These are phyloP conservation scores for Hyphantria cunea DNA, from an alignment of 1,140 invertebrate species.

Conservation along the genomic window DNA sequence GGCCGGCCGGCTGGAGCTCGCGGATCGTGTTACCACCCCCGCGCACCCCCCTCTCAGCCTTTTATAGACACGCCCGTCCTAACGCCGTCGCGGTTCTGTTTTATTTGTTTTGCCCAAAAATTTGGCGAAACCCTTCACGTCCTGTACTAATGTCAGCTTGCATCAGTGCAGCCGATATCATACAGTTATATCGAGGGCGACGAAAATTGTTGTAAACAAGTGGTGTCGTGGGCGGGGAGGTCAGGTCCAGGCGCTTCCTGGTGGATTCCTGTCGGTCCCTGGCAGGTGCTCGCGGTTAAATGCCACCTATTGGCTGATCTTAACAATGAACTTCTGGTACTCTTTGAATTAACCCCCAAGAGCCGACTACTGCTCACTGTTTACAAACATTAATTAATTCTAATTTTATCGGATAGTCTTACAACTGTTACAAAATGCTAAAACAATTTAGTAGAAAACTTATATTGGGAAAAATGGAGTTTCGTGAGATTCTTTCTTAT, in stretches of 20 bases:
- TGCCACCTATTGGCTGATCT: slow-evolving; percentile 62
- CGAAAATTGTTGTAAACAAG: slow-evolving; percentile 20
- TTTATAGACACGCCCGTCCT: slow-evolving; percentile 80
- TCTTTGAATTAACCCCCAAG: slow-evolving; percentile 52
- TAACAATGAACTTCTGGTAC: slow-evolving; percentile 71
- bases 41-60: slow-evolving; percentile 77
- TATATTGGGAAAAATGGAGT: not conserved
- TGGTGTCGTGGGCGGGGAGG: slow-evolving; percentile 24
- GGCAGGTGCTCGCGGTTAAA: slow-evolving; percentile 48
- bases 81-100: slow-evolving; percentile 63
- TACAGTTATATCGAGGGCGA: slow-evolving; percentile 15
- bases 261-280: slow-evolving; percentile 53
- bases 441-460: slow-evolving; percentile 9
- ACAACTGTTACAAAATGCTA: slow-evolving; percentile 31
- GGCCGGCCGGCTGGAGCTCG: slow-evolving; percentile 72
- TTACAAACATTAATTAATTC: slow-evolving; percentile 65
- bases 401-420: slow-evolving; percentile 44
- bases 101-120: slow-evolving; percentile 78
- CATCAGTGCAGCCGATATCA: slow-evolving; percentile 22
- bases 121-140: slow-evolving; percentile 61
- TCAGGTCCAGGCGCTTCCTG: slow-evolving; percentile 42
- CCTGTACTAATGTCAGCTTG: slow-evolving; percentile 21
- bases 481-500: slow-evolving; percentile 1
- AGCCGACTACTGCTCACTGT: slow-evolving; percentile 41
- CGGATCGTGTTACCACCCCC: slow-evolving; percentile 80